Evolutionary conservation across 2,113 vertebrate species (phyloP), one percentile per base, ranked within the genome.

Genomic region (Lagopus muta): DNA sequence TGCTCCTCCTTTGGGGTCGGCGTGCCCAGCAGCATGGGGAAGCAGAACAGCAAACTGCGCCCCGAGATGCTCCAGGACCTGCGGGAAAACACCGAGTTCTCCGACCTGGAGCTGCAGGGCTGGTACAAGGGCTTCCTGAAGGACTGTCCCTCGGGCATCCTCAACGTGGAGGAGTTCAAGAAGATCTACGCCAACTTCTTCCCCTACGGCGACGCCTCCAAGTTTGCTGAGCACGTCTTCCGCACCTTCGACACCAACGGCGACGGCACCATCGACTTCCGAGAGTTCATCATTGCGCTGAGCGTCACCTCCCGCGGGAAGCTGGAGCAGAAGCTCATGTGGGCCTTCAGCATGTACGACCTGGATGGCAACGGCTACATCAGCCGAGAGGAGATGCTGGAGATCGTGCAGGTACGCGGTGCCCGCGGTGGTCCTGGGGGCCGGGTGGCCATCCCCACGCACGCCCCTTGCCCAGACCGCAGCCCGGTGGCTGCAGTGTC

Each of bases 261-360:
- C 1, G 99, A 99, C 0, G 99, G 99, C 72, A 99, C 99, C 92
- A 99, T 99, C 82, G 99, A 99, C 96, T 99, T 99, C 97, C 98
- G 99, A 97, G 99, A 99, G 98, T 99, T 99, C 98, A 99, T 99
- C 98, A 99, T 99, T 15, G 99, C 99, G 4, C 98, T 99, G 94
- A 99, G 99, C 8, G 99, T 99, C 93, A 99, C 99, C 47, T 99
- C 99, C 10, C 98, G 99, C 1, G 99, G 99, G 13, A 99, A 99
- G 92, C 98, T 99, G 97, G 99, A 99, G 98, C 99, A 99, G 98
- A 99, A 99, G 97, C 98, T 99, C 89, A 99, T 99, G 97, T 99
- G 99, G 99, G 99, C 99, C 62, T 99, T 99, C 98, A 99, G 99
- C 97, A 99, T 99, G 99, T 99, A 99, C 3, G 99, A 99, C 98